Conservation (phyloP, 2,113 vertebrate genomes). For the Nannobrachium achirus region DNA sequence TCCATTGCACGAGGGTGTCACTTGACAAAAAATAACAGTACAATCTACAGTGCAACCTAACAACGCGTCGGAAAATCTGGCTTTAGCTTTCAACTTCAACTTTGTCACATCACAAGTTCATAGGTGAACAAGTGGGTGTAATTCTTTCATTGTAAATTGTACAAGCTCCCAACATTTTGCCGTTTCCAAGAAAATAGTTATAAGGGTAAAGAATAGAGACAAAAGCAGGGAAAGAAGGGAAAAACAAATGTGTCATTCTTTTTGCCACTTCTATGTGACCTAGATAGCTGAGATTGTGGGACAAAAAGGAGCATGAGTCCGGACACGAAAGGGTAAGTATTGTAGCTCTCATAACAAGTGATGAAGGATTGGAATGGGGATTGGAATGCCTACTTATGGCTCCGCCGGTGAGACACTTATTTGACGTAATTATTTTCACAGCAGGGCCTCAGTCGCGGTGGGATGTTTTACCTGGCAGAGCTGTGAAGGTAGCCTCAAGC, state of each 20-base stretch:
- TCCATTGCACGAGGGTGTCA: too few relatives aligned
- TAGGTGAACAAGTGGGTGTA: too few relatives aligned
- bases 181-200: too few relatives aligned
- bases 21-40: too few relatives aligned
- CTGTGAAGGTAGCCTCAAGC: not conserved
- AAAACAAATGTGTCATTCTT: not conserved
- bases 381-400: not conserved
- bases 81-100: too few relatives aligned
- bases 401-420: conserved; percentile 1
- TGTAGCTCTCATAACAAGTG: conserved; percentile 19
- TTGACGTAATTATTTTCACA: not conserved
- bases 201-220: too few relatives aligned
- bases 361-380: conserved; percentile 17
- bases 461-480: not conserved
- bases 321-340: conserved; percentile 32
- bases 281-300: not conserved
- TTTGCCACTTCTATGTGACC: not conserved
- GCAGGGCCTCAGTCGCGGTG: not conserved
- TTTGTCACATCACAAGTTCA: too few relatives aligned
- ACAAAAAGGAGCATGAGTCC: conserved; percentile 25
- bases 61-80: too few relatives aligned
- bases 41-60: too few relatives aligned
- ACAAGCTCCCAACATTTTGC: too few relatives aligned
- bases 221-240: too few relatives aligned
- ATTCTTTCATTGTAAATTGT: too few relatives aligned